Percentiles rank a stretch among this genome's conserved stretches.
Evolutionary conservation across 1,140 invertebrate genomes (phyloP).

Genomic region (Paralvinella palmiformis): DNA sequence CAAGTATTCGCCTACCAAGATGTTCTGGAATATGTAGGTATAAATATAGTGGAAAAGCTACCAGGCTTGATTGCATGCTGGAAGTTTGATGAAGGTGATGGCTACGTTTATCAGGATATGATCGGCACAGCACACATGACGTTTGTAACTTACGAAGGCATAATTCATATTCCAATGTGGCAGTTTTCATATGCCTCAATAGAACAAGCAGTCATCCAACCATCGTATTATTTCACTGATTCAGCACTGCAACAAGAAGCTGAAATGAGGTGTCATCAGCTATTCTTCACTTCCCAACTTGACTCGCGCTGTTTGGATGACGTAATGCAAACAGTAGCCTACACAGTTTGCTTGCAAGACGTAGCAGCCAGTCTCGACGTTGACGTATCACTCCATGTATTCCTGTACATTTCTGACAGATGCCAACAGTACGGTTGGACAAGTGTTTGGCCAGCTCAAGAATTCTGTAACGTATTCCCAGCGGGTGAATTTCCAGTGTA

Average conservation of each 20-base stretch:
- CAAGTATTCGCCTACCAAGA: constrained; percentile 2
- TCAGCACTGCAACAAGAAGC: constrained; percentile 3
- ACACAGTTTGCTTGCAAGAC: constrained; percentile 24
- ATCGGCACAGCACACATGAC: constrained; percentile 14
- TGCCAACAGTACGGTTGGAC: not conserved
- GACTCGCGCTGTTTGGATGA: constrained; percentile 8
- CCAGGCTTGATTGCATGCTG: constrained; percentile 19
- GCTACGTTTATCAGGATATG: constrained; percentile 17
- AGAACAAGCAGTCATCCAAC: not conserved
- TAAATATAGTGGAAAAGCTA: constrained; percentile 13
- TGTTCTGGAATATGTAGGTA: constrained; percentile 21
- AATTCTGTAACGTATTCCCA: not conserved
- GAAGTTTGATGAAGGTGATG: constrained; percentile 28
- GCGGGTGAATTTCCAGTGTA: not conserved
- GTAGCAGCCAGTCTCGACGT: constrained; percentile 16
- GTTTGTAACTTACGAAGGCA: constrained; percentile 11
- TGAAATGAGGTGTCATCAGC: constrained; percentile 12
- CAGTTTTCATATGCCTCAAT: constrained; percentile 18
- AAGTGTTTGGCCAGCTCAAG: not conserved
- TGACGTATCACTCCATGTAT: not conserved
- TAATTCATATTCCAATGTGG: constrained; percentile 9
- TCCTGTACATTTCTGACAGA: not conserved
- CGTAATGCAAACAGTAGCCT: constrained; percentile 18
- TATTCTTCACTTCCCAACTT: constrained; percentile 7
- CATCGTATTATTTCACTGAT: constrained; percentile 6